Percentiles rank a stretch among this genome's conserved stretches.
phyloP scores from a whole-genome alignment of 2,797 vertebrate genomes.

The Halcyon smyrnensis region DNA sequence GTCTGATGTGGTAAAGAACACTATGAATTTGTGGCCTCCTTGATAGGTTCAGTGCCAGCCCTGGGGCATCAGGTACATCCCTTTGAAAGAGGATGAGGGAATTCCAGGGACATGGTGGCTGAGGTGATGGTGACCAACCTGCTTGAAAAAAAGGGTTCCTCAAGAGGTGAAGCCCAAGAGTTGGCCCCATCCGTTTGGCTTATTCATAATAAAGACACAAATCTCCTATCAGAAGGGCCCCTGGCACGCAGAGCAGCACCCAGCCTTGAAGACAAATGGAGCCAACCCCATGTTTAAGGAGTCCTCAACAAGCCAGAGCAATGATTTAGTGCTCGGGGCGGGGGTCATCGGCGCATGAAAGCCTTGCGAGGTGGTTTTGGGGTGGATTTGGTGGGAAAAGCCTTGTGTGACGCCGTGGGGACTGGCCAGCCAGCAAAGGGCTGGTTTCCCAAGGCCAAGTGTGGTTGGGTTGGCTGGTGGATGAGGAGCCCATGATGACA shows the following conservation, averaged over 20 bases:
- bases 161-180: not conserved
- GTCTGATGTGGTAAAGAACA: too few relatives aligned
- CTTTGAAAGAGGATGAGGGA: not conserved
- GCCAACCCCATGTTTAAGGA: not conserved
- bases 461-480: not conserved
- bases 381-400: not conserved
- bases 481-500: not conserved
- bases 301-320: not conserved
- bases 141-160: not conserved
- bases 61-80: not conserved
- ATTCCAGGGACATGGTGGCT: not conserved
- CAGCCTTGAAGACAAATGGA: accelerated
- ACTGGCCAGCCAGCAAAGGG: not conserved
- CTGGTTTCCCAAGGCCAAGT: not conserved
- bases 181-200: not conserved
- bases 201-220: not conserved
- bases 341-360: accelerated
- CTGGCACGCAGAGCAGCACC: not conserved
- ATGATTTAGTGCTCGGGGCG: accelerated
- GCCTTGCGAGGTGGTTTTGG: accelerated
- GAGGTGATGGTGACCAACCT: not conserved
- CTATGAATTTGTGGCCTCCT: not conserved
- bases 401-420: not conserved
- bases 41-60: not conserved
- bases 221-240: not conserved